These are phyloP conservation scores for Yponomeuta sedellus DNA, from an alignment of 2,888 invertebrate genomes.

Conservation along the genomic window DNA sequence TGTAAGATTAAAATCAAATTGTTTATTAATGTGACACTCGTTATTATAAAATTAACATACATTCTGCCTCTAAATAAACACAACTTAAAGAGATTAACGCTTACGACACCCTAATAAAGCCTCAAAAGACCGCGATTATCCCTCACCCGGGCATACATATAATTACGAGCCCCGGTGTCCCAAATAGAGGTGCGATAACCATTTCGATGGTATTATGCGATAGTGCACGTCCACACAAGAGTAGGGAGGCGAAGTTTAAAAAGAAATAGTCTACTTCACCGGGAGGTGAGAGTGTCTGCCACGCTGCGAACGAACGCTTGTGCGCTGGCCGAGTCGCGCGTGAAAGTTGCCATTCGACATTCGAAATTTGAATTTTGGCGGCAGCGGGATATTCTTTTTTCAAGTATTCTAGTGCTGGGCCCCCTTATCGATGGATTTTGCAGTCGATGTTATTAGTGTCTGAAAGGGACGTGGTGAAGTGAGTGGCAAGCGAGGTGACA, in stretches of 20 bases:
- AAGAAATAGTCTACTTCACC: slow-evolving; percentile 50
- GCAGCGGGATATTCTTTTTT: slow-evolving; percentile 26
- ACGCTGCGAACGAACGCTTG: slow-evolving; percentile 34
- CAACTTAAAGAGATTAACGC: too few species aligned
- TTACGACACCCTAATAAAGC: neutral
- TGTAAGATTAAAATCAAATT: too few species aligned
- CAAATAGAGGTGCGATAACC: slow-evolving; percentile 51
- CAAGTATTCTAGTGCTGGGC: neutral
- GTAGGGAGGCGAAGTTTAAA: slow-evolving; percentile 61
- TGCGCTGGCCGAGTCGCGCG: slow-evolving; percentile 40
- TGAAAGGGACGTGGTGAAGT: slow-evolving; percentile 28
- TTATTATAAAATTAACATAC: too few species aligned
- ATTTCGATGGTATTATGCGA: slow-evolving; percentile 45
- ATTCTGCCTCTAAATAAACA: too few species aligned
- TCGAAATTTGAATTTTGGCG: slow-evolving; percentile 37
- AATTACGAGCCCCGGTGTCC: slow-evolving; percentile 33
- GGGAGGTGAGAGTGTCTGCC: slow-evolving; percentile 65
- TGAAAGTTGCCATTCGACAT: slow-evolving; percentile 40
- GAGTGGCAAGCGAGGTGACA: slow-evolving; percentile 39
- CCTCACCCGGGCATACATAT: neutral
- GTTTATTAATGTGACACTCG: too few species aligned
- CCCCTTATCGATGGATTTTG: neutral
- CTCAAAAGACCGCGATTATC: neutral
- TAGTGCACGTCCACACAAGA: slow-evolving; percentile 47
- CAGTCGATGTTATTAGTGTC: neutral